phyloP scores from a whole-genome alignment of 2,797 vertebrate species.

The Acanthurus leucopareius region DNA sequence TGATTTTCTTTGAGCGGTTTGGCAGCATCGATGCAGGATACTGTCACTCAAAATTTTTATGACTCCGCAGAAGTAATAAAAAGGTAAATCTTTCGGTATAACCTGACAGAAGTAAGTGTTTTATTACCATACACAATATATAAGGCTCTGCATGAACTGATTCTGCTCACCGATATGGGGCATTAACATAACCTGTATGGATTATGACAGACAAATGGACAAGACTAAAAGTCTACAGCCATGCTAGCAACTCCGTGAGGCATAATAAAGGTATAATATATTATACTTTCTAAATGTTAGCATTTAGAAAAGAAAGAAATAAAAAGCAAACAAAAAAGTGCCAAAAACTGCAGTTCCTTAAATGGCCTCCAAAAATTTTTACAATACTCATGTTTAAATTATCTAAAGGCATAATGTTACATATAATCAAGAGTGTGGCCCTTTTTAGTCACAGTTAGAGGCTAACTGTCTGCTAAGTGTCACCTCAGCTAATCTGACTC shows the following conservation, averaged over 20 bases:
- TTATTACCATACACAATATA: background rate
- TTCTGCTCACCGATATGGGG: slow-evolving; percentile 5
- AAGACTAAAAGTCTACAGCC: background rate
- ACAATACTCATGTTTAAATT: too few species aligned
- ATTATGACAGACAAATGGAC: slow-evolving; percentile 3
- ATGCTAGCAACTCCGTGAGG: background rate
- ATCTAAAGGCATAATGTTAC: too few species aligned
- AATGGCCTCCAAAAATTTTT: too few species aligned
- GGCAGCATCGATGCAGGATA: slow-evolving; percentile 7
- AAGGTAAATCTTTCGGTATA: slow-evolving; percentile 5
- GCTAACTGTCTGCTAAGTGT: too few species aligned
- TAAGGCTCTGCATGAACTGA: background rate
- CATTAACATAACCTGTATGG: background rate
- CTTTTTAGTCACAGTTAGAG: too few species aligned
- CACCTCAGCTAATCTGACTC: too few species aligned
- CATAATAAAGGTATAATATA: too few species aligned
- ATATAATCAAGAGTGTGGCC: too few species aligned
- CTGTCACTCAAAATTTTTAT: slow-evolving; percentile 31
- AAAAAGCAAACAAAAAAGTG: too few species aligned
- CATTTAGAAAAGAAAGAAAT: too few species aligned
- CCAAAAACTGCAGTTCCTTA: too few species aligned
- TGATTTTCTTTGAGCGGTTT: slow-evolving; percentile 32
- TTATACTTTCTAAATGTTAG: too few species aligned
- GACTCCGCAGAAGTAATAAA: slow-evolving; percentile 2
- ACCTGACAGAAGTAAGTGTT: slow-evolving; percentile 10